Evolutionary conservation across 2,888 invertebrate genomes (phyloP), one percentile per base, ranked within the genome.

Genomic region (Seira sanloemensis): DNA sequence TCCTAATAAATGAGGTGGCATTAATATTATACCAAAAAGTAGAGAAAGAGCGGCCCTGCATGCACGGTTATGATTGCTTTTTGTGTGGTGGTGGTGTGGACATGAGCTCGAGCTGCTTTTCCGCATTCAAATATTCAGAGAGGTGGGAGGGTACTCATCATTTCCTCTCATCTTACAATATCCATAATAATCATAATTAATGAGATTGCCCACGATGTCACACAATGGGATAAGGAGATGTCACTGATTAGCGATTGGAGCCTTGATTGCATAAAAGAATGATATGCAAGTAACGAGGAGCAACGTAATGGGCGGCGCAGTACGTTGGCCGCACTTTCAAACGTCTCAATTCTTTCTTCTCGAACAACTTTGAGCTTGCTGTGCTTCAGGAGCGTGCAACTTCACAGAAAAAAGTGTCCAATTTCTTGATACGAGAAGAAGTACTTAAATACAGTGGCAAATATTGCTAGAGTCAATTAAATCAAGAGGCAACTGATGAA

Each of bases 101-200:
- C 46, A 12, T 9, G 7, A 46, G 7, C 12, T 46, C 12, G 62
- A n/a, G 27, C 1, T 67, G 4, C 9, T 12, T 25, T 25, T 25
- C 67, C 4, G 1, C 24, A 25, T 26, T 12, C 24, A 67, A 67
- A 67, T 26, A 26, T 16, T 26, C 27, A 67, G 62, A 62, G n/a
- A 58, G 21, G 27, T 26, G 27, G 67, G 67, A 26, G 27, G 67
- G 67, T 67, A 25, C 21, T 62, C 62, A 62, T 62, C 62, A 62
- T 62, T 62, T 77, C 69, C 27, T 71, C 69, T 78, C 26, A 76
- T 76, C 76, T 37, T n/a, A 68, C n/a, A 58, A 78, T 69, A 72
- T 71, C 78, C 65, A 67, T 84, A 84, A 78, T 84, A 84, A 84
- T 84, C 84, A 84, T 84, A 84, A 84, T 84, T 84, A 84, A 84